phyloP scores from a whole-genome alignment of 1,140 invertebrate genomes.

The Cheumatopsyche charites region DNA sequence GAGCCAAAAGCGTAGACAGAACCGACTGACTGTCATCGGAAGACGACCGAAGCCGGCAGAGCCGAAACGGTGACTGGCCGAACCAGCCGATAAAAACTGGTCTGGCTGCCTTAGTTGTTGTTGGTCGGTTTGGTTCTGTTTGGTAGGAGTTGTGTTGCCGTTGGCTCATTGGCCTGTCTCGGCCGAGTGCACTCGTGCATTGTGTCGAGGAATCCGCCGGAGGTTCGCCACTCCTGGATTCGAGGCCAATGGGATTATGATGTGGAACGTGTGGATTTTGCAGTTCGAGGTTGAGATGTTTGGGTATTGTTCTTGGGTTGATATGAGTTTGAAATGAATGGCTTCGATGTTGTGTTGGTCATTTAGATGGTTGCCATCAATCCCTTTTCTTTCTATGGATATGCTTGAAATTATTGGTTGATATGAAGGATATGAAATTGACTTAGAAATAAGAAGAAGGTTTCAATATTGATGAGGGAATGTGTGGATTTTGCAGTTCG shows the following conservation, averaged over 20 bases:
- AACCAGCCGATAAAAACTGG: constrained; percentile 40
- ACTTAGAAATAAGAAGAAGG: too few relatives aligned
- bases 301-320: too few relatives aligned
- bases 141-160: neutral
- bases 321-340: too few relatives aligned
- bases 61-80: constrained; percentile 33
- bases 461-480: too few relatives aligned
- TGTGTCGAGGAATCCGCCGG: neutral
- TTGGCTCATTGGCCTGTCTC: constrained; percentile 2
- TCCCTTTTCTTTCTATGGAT: too few relatives aligned
- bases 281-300: too few relatives aligned
- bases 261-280: too few relatives aligned
- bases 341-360: too few relatives aligned
- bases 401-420: too few relatives aligned
- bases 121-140: constrained; percentile 5
- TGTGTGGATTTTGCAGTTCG: too few relatives aligned
- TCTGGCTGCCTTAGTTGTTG: constrained; percentile 35
- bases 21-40: neutral
- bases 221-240: neutral
- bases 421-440: too few relatives aligned
- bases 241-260: neutral
- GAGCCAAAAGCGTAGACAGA: neutral
- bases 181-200: constrained; percentile 7
- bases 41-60: neutral
- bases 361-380: too few relatives aligned